phyloP scores from a whole-genome alignment of 2,888 invertebrate genomes.

The Hymenopus coronatus region DNA sequence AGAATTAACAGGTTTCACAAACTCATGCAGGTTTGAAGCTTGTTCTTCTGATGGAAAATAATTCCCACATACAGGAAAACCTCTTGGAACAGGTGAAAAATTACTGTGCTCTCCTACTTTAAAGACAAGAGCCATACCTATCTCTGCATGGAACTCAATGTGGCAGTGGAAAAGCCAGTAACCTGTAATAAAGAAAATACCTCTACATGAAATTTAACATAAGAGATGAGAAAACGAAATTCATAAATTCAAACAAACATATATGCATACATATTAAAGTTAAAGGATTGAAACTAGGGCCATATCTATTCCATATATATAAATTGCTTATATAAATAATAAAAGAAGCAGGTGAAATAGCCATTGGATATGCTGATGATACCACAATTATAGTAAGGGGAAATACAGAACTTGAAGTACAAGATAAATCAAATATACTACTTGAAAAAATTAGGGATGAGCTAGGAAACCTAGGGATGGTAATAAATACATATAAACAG shows the following conservation, averaged over 20 bases:
- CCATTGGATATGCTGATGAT: no score
- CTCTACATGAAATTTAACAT: not conserved
- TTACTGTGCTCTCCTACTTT: constrained; percentile 79
- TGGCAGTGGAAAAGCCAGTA: constrained; percentile 93
- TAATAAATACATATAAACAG: no score
- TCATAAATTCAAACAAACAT: not conserved
- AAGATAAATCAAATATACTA: no score
- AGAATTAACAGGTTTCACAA: not conserved
- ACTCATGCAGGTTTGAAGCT: not conserved
- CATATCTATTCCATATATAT: no score
- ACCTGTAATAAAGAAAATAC: constrained; percentile 49
- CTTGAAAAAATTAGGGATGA: no score
- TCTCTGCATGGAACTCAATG: constrained; percentile 85
- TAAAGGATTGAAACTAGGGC: no score
- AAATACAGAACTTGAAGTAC: no score
- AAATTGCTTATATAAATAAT: no score
- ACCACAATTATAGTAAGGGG: no score
- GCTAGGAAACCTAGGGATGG: no score
- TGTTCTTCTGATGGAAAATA: constrained; percentile 42
- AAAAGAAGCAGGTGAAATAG: no score
- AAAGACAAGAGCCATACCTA: constrained; percentile 84
- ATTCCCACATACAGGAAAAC: constrained; percentile 76
- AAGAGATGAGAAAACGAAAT: not conserved
- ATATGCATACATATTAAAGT: no score
- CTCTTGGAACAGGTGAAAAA: constrained; percentile 67